phyloP scores from a whole-genome alignment of 2,797 vertebrate species.

The Clangula hyemalis region DNA sequence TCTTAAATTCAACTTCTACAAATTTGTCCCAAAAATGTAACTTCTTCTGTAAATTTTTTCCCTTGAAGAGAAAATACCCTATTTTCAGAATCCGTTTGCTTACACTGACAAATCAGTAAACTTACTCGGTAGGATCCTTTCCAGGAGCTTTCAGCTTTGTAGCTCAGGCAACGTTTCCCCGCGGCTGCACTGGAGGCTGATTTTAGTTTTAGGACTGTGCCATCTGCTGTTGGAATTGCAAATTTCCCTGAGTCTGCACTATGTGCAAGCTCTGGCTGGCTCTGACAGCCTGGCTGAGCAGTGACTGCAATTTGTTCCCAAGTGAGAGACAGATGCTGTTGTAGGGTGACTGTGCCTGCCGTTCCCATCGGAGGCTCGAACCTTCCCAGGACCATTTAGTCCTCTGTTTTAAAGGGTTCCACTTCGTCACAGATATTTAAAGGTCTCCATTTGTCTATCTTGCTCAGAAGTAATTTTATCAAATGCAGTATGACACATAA shows the following conservation, averaged over 20 bases:
- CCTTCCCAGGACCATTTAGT: neutral
- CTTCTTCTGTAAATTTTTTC: neutral
- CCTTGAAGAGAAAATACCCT: neutral
- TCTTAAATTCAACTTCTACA: neutral
- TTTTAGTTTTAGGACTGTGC: constrained; percentile 66
- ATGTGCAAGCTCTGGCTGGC: neutral
- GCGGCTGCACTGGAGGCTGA: neutral
- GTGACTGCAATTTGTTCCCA: neutral
- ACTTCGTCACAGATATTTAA: neutral
- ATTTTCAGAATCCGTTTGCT: neutral
- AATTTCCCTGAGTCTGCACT: neutral
- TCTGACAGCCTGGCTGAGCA: fast-evolving
- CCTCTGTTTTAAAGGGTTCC: neutral
- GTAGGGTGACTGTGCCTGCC: neutral
- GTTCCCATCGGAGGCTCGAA: neutral
- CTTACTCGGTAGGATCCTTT: neutral
- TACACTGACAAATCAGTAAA: neutral
- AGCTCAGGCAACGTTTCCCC: neutral
- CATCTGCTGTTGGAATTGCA: constrained; percentile 63
- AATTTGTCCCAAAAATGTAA: neutral
- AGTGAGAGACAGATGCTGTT: neutral
- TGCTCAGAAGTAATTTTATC: neutral
- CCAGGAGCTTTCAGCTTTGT: neutral
- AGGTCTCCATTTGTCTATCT: neutral
- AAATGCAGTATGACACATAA: neutral